Conservation (phyloP, 1,140 invertebrate species). For the Anoplolepis gracilipes region DNA sequence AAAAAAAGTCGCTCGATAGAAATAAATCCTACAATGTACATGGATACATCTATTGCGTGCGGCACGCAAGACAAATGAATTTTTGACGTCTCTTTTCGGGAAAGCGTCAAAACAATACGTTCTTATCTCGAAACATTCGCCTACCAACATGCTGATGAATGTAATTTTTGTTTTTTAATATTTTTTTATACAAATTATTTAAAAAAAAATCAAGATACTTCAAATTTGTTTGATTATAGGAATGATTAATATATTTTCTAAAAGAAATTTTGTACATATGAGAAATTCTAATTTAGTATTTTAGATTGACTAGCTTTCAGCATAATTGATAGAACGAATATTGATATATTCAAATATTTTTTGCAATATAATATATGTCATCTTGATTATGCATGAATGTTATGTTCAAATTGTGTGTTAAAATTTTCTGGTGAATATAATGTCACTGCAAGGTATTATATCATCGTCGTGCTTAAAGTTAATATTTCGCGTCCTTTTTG, state of each 20-base stretch:
- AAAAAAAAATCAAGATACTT: neutral
- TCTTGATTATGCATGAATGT: neutral
- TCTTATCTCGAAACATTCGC: neutral
- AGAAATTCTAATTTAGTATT: neutral
- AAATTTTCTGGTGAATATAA: conserved; percentile 1
- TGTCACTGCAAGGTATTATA: neutral
- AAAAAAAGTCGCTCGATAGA: no score
- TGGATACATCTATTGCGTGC: neutral
- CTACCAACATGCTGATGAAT: neutral
- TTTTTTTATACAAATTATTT: neutral
- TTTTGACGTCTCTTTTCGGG: no score
- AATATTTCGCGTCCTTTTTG: neutral
- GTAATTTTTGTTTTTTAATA: neutral
- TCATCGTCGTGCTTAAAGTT: conserved; percentile 4
- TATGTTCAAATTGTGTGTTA: neutral
- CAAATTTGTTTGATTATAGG: neutral
- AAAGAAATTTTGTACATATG: neutral
- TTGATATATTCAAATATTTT: neutral
- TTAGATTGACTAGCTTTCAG: neutral
- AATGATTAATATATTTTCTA: neutral
- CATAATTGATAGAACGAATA: neutral
- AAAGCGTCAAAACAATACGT: neutral
- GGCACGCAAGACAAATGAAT: neutral
- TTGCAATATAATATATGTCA: neutral
- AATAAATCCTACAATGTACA: conserved; percentile 4